phyloP scores from a whole-genome alignment of 2,797 vertebrate genomes.

The Sternotherus odoratus region DNA sequence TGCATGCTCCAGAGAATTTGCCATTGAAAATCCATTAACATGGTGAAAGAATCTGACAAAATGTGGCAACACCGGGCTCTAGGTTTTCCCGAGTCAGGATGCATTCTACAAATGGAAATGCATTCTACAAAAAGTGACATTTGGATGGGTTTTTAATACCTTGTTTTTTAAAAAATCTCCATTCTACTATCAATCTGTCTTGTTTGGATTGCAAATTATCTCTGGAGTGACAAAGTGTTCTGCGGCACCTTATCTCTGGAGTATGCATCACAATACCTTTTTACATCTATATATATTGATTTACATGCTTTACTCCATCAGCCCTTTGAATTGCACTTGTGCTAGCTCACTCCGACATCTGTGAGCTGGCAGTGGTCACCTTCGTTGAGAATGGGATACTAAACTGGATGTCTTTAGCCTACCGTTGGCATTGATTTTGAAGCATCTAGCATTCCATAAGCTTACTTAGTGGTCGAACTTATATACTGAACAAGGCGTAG shows the following conservation, averaged over 20 bases:
- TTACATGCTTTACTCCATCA: no score
- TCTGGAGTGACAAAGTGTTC: no score
- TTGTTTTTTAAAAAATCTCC: not conserved
- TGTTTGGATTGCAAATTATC: not conserved
- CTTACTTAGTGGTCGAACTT: not conserved
- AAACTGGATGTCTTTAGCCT: not conserved
- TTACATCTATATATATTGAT: no score
- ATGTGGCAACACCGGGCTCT: conserved; percentile 19
- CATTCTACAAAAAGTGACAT: not conserved
- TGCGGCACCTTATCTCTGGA: no score
- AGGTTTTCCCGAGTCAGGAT: conserved; percentile 49
- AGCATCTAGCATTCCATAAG: not conserved
- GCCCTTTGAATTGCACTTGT: not conserved
- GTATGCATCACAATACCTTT: no score
- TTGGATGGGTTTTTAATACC: not conserved
- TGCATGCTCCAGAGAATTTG: conserved; percentile 53
- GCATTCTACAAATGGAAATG: no score
- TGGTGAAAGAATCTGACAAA: conserved; percentile 33
- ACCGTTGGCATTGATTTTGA: not conserved
- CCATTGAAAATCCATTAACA: conserved; percentile 57
- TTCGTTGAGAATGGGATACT: not conserved
- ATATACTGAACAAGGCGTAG: not conserved
- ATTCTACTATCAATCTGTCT: not conserved
- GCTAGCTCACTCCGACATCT: not conserved
- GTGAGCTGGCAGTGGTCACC: not conserved